Evolutionary conservation across 2,888 invertebrate genomes (phyloP).

Genomic region (Sphinx pinastri): DNA sequence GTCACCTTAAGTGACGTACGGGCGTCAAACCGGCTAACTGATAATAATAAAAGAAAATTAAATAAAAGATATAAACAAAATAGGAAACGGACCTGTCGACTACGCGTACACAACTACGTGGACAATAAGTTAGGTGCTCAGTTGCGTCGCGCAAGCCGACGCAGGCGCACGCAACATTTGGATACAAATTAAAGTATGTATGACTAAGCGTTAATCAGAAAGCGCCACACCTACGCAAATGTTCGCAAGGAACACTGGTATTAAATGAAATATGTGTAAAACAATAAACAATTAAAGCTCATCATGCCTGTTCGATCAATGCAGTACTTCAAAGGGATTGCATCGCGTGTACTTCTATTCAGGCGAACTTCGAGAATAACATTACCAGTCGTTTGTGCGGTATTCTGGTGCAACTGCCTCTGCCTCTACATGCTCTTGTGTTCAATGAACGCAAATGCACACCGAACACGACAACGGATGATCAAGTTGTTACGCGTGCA

Average conservation of each 20-base stretch:
- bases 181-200: not conserved
- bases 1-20: too few species aligned
- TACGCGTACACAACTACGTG: too few species aligned
- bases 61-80: too few species aligned
- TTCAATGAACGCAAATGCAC: slow-evolving; percentile 39
- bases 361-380: slow-evolving; percentile 42
- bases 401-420: slow-evolving; percentile 8
- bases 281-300: slow-evolving; percentile 68
- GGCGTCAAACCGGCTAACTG: too few species aligned
- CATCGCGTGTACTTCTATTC: slow-evolving; percentile 41
- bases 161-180: too few species aligned
- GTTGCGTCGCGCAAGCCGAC: too few species aligned
- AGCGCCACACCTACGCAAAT: slow-evolving; percentile 40
- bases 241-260: slow-evolving; percentile 50
- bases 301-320: slow-evolving; percentile 50
- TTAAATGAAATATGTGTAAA: slow-evolving; percentile 48
- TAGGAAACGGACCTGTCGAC: too few species aligned
- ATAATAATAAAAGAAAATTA: too few species aligned
- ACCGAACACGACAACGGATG: slow-evolving; percentile 56
- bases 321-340: slow-evolving; percentile 55
- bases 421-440: not conserved
- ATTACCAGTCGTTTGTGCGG: not conserved
- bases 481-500: slow-evolving; percentile 39
- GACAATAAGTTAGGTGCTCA: too few species aligned
- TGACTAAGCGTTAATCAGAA: slow-evolving; percentile 16